Evolutionary conservation across 2,113 vertebrate species (phyloP).

Genomic region (Boulengerochromis microlepis): DNA sequence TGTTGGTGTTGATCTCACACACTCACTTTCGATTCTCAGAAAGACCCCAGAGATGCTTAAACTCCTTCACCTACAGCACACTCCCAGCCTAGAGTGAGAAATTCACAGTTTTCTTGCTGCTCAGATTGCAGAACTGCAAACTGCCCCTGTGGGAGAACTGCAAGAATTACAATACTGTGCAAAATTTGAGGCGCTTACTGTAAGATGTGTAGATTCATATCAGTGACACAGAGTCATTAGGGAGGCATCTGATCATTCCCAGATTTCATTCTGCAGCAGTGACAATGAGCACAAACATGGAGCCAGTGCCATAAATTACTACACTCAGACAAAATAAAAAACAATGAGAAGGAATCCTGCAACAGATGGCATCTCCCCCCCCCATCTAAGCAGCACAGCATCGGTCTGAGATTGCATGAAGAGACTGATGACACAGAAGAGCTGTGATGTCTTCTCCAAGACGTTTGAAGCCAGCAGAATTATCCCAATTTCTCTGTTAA

Average conservation of each 20-base stretch:
- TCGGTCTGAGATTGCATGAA: background rate
- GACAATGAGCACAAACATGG: background rate
- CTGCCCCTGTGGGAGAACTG: background rate
- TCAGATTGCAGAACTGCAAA: background rate
- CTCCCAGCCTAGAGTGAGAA: background rate
- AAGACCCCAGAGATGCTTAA: background rate
- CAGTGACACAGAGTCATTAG: background rate
- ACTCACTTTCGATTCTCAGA: background rate
- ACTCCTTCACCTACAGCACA: background rate
- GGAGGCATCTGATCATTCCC: background rate
- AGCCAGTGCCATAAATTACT: background rate
- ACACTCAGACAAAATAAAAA: background rate
- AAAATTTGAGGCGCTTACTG: background rate
- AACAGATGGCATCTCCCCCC: background rate
- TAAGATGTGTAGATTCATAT: background rate
- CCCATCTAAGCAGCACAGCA: background rate
- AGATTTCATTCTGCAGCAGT: background rate
- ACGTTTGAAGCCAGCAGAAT: background rate
- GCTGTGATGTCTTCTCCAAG: background rate
- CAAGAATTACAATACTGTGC: background rate
- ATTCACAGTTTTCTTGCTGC: background rate
- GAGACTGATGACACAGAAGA: background rate
- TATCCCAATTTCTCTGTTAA: background rate
- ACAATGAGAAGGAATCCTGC: background rate
- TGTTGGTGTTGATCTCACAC: background rate